phyloP scores from a whole-genome alignment of 1,140 invertebrate species.

The Drepana arcuata region DNA sequence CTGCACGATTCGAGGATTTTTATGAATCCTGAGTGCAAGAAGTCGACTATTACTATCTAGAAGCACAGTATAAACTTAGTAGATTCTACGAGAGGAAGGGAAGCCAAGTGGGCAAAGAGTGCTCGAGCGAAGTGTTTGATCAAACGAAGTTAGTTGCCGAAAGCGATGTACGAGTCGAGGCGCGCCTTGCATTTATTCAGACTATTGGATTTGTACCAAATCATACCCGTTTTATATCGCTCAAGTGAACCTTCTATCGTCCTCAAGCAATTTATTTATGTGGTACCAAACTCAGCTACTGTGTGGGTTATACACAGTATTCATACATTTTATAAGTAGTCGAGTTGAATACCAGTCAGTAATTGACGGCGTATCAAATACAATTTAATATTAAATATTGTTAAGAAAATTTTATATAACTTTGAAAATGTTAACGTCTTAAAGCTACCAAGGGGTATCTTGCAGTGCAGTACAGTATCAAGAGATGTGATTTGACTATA shows the following conservation, averaged over 20 bases:
- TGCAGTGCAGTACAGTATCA: too few relatives aligned
- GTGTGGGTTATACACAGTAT: too few relatives aligned
- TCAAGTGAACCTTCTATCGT: too few relatives aligned
- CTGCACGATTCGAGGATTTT: conserved; percentile 11
- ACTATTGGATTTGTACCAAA: conserved; percentile 28
- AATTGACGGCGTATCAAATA: too few relatives aligned
- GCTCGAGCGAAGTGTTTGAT: conserved; percentile 22
- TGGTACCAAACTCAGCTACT: conserved; percentile 2
- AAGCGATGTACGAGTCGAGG: conserved; percentile 22
- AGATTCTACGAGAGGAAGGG: conserved; percentile 21
- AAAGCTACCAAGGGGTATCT: too few relatives aligned
- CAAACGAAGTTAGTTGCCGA: conserved; percentile 34
- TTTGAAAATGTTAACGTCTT: too few relatives aligned
- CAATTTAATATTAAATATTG: too few relatives aligned
- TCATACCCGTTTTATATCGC: conserved; percentile 17
- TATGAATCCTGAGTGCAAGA: conserved; percentile 13
- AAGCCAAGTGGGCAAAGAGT: conserved; percentile 28
- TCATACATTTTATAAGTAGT: too few relatives aligned
- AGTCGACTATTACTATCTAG: too few relatives aligned
- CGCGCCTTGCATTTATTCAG: conserved; percentile 23
- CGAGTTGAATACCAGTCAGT: too few relatives aligned
- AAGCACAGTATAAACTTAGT: conserved; percentile 11
- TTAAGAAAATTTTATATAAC: too few relatives aligned
- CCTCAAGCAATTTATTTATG: conserved; percentile 3
- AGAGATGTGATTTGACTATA: too few relatives aligned